phyloP scores from a whole-genome alignment of 2,797 vertebrate species.

The Crypturellus tataupa region DNA sequence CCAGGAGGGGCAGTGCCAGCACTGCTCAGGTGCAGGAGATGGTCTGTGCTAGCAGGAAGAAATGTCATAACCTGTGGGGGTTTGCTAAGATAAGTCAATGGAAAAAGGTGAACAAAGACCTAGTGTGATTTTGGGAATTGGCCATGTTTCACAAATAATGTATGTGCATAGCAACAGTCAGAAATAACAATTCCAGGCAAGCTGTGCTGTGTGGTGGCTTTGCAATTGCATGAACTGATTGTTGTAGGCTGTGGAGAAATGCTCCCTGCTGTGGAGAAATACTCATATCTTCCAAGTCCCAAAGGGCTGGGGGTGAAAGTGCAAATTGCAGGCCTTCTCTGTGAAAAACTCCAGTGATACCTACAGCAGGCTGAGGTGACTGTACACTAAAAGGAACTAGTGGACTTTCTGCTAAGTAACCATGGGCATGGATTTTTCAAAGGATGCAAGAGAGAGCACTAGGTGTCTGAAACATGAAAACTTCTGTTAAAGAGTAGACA shows the following conservation, averaged over 20 bases:
- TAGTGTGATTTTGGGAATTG: not conserved
- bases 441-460: fast-evolving
- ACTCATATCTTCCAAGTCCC: not conserved
- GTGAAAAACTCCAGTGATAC: not conserved
- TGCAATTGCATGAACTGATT: fast-evolving
- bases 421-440: not conserved
- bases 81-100: not conserved
- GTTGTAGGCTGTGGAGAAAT: not conserved
- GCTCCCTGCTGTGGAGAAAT: not conserved
- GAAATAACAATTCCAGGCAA: not conserved
- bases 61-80: not conserved
- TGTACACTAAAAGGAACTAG: not conserved
- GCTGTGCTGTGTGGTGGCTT: not conserved
- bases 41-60: slow-evolving; percentile 22
- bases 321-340: not conserved
- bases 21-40: not conserved
- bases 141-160: not conserved
- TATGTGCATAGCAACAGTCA: not conserved
- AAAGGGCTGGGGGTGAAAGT: not conserved
- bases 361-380: not conserved
- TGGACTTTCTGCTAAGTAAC: not conserved
- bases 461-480: not conserved
- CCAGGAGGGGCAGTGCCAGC: slow-evolving; percentile 35
- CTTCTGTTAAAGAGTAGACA: not conserved
- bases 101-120: not conserved